These are phyloP conservation scores for Heterohyrax brucei DNA, from an alignment of 2,797 vertebrate genomes.

Conservation along the genomic window DNA sequence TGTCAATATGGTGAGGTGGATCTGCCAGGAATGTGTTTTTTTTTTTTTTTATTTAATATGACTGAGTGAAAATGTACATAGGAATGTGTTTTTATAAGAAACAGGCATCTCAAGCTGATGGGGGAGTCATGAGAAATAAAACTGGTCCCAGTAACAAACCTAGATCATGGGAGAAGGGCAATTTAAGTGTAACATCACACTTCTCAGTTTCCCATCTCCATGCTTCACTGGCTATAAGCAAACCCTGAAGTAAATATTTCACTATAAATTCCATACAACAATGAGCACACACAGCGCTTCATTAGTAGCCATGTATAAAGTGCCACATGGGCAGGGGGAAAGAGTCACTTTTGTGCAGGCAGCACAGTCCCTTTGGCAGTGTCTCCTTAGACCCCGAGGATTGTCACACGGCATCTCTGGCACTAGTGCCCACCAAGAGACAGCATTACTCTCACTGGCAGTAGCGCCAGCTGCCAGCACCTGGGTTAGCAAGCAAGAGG, in stretches of 20 bases:
- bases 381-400: neutral
- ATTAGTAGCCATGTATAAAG: neutral
- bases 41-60: too few relatives aligned
- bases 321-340: neutral
- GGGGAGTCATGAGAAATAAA: neutral
- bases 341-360: neutral
- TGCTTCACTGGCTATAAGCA: neutral
- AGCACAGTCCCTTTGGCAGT: neutral
- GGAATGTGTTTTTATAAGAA: neutral
- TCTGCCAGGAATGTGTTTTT: neutral
- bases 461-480: accelerated
- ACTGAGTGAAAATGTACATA: too few relatives aligned
- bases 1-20: too few relatives aligned
- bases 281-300: neutral
- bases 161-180: neutral
- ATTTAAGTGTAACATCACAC: neutral
- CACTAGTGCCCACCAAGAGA: neutral
- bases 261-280: neutral
- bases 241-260: neutral
- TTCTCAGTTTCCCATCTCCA: neutral
- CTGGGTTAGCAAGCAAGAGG: neutral
- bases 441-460: neutral
- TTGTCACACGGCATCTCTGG: neutral
- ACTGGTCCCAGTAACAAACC: neutral
- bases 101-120: neutral